phyloP scores from a whole-genome alignment of 1,140 invertebrate species.

The Matsumurasca onukii region DNA sequence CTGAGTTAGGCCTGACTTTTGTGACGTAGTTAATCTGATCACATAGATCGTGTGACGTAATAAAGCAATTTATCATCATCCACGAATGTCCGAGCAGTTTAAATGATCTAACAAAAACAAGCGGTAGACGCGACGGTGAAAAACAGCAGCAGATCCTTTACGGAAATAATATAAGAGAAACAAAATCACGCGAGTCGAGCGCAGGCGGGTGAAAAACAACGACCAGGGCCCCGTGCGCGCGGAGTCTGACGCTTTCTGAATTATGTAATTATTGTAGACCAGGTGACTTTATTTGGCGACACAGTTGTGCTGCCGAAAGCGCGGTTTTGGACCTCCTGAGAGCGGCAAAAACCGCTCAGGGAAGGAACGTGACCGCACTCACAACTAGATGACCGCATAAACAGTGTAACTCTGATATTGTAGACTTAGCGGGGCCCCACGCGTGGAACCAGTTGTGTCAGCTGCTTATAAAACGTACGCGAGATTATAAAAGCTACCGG shows the following conservation, averaged over 20 bases:
- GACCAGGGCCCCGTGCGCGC: neutral
- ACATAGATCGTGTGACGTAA: neutral
- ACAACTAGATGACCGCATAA: too few relatives aligned
- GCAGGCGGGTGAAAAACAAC: neutral
- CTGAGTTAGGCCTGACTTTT: too few relatives aligned
- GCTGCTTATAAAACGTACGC: too few relatives aligned
- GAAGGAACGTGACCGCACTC: too few relatives aligned
- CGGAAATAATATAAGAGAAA: conserved; percentile 17
- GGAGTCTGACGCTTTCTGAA: neutral
- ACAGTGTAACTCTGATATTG: too few relatives aligned
- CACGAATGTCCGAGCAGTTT: neutral
- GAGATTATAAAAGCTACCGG: too few relatives aligned
- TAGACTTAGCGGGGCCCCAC: too few relatives aligned
- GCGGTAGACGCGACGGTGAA: neutral
- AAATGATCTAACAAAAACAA: neutral
- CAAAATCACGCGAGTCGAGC: conserved; percentile 15
- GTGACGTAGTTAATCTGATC: too few relatives aligned
- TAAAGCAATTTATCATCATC: conserved; percentile 9
- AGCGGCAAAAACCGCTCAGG: neutral
- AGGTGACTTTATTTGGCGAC: conserved; percentile 16
- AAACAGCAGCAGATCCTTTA: neutral
- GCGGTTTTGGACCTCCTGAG: conserved; percentile 3
- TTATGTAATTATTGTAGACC: conserved; percentile 14
- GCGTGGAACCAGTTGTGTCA: too few relatives aligned
- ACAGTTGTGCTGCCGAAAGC: conserved; percentile 6